Evolutionary conservation across 2,888 invertebrate species (phyloP).

Genomic region (Drosophila atroscutellata): DNA sequence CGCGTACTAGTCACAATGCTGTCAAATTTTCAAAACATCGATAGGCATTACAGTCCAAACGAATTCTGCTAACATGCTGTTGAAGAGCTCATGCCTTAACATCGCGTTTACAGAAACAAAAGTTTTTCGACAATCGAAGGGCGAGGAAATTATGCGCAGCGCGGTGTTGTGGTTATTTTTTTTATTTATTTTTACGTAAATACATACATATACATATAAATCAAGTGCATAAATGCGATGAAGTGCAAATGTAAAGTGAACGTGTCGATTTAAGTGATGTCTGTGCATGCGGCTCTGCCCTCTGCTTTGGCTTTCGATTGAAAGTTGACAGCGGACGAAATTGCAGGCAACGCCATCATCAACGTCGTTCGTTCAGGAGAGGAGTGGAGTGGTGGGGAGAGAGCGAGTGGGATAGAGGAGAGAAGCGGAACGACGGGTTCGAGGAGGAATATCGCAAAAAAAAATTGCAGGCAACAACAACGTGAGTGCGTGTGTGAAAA

Average conservation of each 20-base stretch:
- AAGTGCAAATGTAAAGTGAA: constrained; percentile 46
- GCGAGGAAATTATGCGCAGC: constrained; percentile 72
- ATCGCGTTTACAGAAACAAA: constrained; percentile 40
- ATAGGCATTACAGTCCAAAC: constrained; percentile 7
- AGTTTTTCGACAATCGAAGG: constrained; percentile 46
- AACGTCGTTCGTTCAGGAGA: constrained; percentile 20
- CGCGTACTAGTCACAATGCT: background rate
- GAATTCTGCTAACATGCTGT: background rate
- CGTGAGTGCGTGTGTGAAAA: constrained; percentile 61
- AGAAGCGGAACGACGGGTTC: constrained; percentile 51
- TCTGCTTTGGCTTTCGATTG: constrained; percentile 31
- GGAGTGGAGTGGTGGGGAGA: constrained; percentile 4
- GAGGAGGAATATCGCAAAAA: constrained; percentile 60
- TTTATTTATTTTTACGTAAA: constrained; percentile 72
- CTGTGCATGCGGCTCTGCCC: constrained; percentile 35
- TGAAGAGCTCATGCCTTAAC: constrained; percentile 16
- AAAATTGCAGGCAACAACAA: constrained; percentile 62
- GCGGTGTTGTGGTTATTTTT: constrained; percentile 70
- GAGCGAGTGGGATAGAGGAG: constrained; percentile 1
- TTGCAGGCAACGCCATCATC: constrained; percentile 51
- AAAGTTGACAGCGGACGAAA: constrained; percentile 43
- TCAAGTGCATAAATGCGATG: constrained; percentile 53
- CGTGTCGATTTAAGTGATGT: constrained; percentile 38
- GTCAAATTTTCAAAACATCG: constrained; percentile 12
- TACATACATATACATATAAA: constrained; percentile 36